Conservation (phyloP, 1,140 invertebrate genomes). For the Bombus consobrinus region DNA sequence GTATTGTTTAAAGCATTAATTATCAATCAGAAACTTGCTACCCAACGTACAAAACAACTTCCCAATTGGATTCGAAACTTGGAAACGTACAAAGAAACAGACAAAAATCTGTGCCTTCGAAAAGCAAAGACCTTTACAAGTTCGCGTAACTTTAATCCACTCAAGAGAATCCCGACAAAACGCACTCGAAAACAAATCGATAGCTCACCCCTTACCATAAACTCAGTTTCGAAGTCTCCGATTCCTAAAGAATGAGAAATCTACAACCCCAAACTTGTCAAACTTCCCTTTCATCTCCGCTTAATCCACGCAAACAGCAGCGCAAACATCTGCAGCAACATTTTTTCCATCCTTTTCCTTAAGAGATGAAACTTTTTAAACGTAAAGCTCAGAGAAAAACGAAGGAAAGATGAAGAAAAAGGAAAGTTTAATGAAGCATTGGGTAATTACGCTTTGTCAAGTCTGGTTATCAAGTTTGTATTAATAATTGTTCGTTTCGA, state of each 20-base stretch:
- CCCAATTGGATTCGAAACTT: background rate
- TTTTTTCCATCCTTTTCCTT: background rate
- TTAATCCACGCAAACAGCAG: background rate
- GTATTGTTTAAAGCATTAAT: background rate
- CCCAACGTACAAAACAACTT: background rate
- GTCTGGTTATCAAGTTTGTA: background rate
- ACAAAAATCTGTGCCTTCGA: background rate
- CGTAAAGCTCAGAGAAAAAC: too few species aligned
- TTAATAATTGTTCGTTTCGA: too few species aligned
- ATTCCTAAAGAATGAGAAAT: background rate
- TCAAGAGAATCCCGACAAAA: background rate
- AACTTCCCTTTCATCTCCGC: background rate
- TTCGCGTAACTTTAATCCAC: background rate
- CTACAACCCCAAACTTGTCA: background rate
- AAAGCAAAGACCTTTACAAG: background rate
- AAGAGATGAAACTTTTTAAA: background rate
- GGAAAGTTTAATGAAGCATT: background rate
- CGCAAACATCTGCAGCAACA: background rate
- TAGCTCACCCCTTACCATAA: background rate
- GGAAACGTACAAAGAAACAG: background rate
- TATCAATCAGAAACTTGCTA: background rate
- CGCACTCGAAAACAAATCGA: background rate
- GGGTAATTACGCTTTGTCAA: background rate
- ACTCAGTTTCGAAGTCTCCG: background rate
- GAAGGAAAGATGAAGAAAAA: background rate